These are phyloP conservation scores for Auanema freiburgensis DNA, from an alignment of 2,888 invertebrate genomes.

Conservation along the genomic window DNA sequence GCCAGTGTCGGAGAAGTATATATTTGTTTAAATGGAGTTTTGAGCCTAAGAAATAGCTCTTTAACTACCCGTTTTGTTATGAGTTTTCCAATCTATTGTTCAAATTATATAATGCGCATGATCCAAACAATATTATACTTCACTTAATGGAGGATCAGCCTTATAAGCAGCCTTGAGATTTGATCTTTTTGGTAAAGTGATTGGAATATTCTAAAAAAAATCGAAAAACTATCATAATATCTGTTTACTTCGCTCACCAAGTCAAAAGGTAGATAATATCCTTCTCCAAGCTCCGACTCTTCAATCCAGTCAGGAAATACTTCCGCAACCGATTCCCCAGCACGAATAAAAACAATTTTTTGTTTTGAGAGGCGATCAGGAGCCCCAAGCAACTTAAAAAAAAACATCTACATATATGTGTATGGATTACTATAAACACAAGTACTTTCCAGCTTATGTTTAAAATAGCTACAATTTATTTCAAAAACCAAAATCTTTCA, in stretches of 20 bases:
- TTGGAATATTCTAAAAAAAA: conserved; percentile 33
- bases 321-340: conserved; percentile 32
- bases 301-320: conserved; percentile 39
- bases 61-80: conserved; percentile 31
- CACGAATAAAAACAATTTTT: neutral
- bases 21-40: conserved; percentile 22
- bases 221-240: too few species aligned
- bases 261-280: conserved; percentile 33
- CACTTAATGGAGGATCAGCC: conserved; percentile 37
- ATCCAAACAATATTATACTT: conserved; percentile 12
- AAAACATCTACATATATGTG: too few species aligned
- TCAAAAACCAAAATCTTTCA: too few species aligned
- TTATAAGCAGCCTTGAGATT: conserved; percentile 27
- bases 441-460: too few species aligned
- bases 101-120: neutral
- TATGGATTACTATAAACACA: too few species aligned
- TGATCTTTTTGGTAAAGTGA: conserved; percentile 29
- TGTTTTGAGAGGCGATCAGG: too few species aligned
- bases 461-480: too few species aligned
- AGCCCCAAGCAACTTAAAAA: too few species aligned
- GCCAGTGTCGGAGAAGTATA: conserved; percentile 36
- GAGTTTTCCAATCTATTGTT: conserved; percentile 27
- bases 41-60: conserved; percentile 28
- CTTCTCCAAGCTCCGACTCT: conserved; percentile 21
- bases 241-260: conserved; percentile 19